Evolutionary conservation across 2,113 vertebrate genomes (phyloP).

Genomic region (Peucedramus taeniatus): DNA sequence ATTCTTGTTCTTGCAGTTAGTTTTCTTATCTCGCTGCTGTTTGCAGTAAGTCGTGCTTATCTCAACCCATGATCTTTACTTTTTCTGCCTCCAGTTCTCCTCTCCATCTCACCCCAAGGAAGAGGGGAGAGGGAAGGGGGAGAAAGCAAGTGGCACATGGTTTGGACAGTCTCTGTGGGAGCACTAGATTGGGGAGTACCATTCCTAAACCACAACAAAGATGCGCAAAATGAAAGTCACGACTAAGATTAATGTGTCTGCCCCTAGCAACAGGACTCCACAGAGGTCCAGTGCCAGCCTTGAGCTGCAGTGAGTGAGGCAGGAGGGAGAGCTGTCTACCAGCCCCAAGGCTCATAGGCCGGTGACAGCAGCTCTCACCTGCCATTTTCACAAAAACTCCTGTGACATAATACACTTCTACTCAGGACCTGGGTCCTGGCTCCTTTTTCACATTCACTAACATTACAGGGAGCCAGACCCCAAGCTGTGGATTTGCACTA

Average conservation of each 20-base stretch:
- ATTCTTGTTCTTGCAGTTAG: background rate
- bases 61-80: background rate
- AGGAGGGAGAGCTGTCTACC: background rate
- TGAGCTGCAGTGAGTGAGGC: rapidly evolving
- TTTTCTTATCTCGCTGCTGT: background rate
- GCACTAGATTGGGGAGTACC: background rate
- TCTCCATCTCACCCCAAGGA: background rate
- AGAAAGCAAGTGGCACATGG: rapidly evolving
- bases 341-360: rapidly evolving
- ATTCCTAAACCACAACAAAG: background rate
- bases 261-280: rapidly evolving
- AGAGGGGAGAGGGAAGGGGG: background rate
- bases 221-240: background rate
- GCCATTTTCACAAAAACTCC: background rate
- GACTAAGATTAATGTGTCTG: background rate
- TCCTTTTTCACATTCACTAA: rapidly evolving
- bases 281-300: background rate
- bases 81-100: background rate
- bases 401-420: background rate
- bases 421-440: background rate
- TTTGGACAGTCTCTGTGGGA: background rate
- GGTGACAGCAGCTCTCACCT: background rate
- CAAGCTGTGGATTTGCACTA: background rate
- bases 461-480: background rate
- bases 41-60: background rate